Evolutionary conservation across 2,797 vertebrate genomes (phyloP).

Genomic region (Tauraco hartlaubi): DNA sequence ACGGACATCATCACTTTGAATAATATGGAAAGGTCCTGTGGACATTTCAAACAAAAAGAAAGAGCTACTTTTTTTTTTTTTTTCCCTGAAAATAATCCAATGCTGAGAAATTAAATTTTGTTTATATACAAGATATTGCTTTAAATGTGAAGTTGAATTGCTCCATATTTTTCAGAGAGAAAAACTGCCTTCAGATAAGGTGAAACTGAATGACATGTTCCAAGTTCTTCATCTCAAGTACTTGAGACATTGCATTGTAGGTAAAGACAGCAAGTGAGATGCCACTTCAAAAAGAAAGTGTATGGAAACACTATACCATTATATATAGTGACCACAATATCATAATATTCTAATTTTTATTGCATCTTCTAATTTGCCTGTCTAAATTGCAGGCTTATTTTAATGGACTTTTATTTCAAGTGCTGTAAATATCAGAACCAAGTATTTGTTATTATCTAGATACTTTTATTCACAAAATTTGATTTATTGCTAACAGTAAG

Average conservation of each 20-base stretch:
- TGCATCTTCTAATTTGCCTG: not conserved
- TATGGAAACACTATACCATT: not conserved
- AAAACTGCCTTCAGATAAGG: not conserved
- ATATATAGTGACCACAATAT: not conserved
- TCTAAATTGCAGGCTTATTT: not conserved
- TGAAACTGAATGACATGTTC: not conserved
- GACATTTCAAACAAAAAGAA: not conserved
- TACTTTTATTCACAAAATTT: not conserved
- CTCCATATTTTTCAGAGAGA: not conserved
- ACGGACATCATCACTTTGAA: not conserved
- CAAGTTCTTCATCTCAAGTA: not conserved
- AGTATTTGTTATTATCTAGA: not conserved
- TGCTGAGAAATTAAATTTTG: not conserved
- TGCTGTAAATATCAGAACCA: not conserved
- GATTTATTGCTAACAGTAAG: not conserved
- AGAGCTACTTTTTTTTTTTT: not conserved
- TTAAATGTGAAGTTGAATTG: not conserved
- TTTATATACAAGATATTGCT: not conserved
- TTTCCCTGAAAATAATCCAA: not conserved
- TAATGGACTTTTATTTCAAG: not conserved
- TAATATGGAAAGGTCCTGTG: not conserved
- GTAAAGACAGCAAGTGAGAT: not conserved
- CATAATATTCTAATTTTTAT: not conserved
- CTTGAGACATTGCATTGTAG: not conserved
- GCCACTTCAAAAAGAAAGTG: rapidly evolving